Conservation (phyloP, 2,888 invertebrate genomes). For the Brachyptera risi region DNA sequence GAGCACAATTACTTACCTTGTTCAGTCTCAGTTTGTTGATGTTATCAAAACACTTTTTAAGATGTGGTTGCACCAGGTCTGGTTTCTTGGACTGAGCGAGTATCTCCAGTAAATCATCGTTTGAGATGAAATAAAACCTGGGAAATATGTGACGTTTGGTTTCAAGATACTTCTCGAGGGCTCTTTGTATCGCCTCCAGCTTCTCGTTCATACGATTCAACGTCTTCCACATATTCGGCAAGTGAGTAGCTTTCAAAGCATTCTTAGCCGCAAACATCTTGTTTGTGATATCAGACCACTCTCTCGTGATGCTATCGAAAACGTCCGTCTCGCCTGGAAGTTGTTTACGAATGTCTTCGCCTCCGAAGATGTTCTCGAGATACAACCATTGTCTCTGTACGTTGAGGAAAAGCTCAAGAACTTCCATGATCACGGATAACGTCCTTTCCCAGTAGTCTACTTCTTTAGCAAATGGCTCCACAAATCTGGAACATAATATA, state of each 20-base stretch:
- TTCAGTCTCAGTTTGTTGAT: slow-evolving; percentile 66
- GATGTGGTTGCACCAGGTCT: slow-evolving; percentile 75
- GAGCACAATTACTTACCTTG: slow-evolving; percentile 51
- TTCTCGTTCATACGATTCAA: slow-evolving; percentile 69
- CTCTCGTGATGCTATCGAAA: slow-evolving; percentile 67
- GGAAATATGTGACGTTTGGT: slow-evolving; percentile 86
- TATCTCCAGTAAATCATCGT: slow-evolving; percentile 78
- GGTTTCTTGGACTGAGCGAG: slow-evolving; percentile 82
- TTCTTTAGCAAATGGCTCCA: slow-evolving; percentile 77
- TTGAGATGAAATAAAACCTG: slow-evolving; percentile 77
- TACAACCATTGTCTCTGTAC: slow-evolving; percentile 85
- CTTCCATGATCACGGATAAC: slow-evolving; percentile 75
- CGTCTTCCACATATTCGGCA: slow-evolving; percentile 54
- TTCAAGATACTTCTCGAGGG: slow-evolving; percentile 81
- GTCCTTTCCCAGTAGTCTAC: slow-evolving; percentile 86
- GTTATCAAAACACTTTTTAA: slow-evolving; percentile 87
- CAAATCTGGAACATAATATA: slow-evolving; percentile 66
- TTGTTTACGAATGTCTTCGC: slow-evolving; percentile 83
- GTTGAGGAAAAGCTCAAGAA: slow-evolving; percentile 71
- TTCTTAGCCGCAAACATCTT: slow-evolving; percentile 51
- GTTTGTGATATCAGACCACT: slow-evolving; percentile 68
- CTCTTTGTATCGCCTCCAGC: slow-evolving; percentile 75
- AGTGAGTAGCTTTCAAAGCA: slow-evolving; percentile 60
- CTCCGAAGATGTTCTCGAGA: slow-evolving; percentile 81
- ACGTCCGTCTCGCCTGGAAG: slow-evolving; percentile 70